Base-by-base conservation (phyloP, 2,888 invertebrate species). In the Andricus quercusramuli region DNA sequence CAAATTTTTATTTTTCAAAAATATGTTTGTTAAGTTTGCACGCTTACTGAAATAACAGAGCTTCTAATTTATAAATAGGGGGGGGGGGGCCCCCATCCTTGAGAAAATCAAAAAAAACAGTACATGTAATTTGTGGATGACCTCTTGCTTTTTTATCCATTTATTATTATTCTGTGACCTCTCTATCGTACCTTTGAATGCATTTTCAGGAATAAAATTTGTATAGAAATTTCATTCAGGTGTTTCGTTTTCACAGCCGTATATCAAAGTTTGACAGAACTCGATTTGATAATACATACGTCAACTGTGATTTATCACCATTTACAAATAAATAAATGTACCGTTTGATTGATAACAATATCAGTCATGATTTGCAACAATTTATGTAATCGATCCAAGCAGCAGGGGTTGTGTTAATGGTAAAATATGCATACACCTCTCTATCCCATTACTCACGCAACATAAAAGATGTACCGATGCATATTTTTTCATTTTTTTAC, bases 351-450 rank as follows among this genome's bases (percentile, higher is more conserved):
- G 25, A 64, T 25, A 29, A 64, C 15, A 64, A 64, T 29, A 64
- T 64, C 64, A 8, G 13, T 64, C 64, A 15, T 64, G 64, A 29
- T 64, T 64, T 64, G 29, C 64, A 64, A 64, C 25, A 62, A 62
- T 25, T 15, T 13, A 37, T 37, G 37, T 8, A 62, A 62, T 62
- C 13, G 62, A 62, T 62, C 13, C 22, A 25, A 25, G 4, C 62
- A 62, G 62, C 62, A n/a, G 11, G 25, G 25, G 59, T 3, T 59
- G n/a, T 22, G 59, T 29, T 15, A 29, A 64, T 11, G 11, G 22
- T n/a, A 11, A 11, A 59, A 59, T 59, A 8, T 59, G 11, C 29
- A 29, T 1, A 29, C 6, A 29, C 1, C 2, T 17, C 17, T 29
- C 29, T 29, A 29, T 15, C 5, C 59, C 59, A 59, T 59, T 22